A percentile compares a stretch with the other conserved stretches of the same genome.
Conservation (phyloP, 2,113 vertebrate genomes). For the Rana temporaria region DNA sequence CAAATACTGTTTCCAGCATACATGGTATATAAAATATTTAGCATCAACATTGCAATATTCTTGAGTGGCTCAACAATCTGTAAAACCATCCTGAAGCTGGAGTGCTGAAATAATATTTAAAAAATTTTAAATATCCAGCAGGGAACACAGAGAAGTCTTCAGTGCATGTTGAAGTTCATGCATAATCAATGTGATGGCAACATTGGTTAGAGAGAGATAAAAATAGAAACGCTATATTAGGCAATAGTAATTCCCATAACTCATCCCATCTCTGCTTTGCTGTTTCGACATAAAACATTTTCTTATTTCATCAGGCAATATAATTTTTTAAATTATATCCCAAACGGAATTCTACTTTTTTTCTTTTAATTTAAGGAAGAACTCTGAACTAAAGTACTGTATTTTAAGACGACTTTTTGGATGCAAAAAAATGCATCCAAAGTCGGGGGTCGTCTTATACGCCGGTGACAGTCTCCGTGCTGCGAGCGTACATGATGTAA, state of each 20-base stretch:
- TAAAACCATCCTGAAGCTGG: neutral
- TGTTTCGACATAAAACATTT: constrained; percentile 39
- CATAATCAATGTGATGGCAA: constrained; percentile 57
- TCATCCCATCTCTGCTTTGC: constrained; percentile 39
- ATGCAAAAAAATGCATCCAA: too few relatives aligned
- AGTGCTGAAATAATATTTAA: constrained; percentile 43
- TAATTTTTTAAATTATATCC: neutral
- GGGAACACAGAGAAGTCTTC: constrained; percentile 22
- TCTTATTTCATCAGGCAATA: constrained; percentile 12
- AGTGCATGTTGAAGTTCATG: constrained; percentile 36
- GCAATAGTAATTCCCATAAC: constrained; percentile 51
- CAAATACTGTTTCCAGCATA: neutral
- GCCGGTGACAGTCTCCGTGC: too few relatives aligned
- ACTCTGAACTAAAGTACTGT: neutral
- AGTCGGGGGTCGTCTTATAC: too few relatives aligned
- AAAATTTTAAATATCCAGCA: constrained; percentile 41
- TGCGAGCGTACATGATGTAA: too few relatives aligned
- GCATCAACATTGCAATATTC: neutral
- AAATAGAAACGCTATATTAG: constrained; percentile 53
- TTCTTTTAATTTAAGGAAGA: neutral
- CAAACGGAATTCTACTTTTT: neutral
- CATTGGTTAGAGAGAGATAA: constrained; percentile 49
- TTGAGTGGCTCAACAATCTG: neutral
- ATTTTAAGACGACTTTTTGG: too few relatives aligned
- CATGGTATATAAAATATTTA: neutral